Percentiles rank a stretch among this genome's conserved stretches.
Evolutionary conservation across 2,888 invertebrate species (phyloP).

Genomic region (Volucella inanis): DNA sequence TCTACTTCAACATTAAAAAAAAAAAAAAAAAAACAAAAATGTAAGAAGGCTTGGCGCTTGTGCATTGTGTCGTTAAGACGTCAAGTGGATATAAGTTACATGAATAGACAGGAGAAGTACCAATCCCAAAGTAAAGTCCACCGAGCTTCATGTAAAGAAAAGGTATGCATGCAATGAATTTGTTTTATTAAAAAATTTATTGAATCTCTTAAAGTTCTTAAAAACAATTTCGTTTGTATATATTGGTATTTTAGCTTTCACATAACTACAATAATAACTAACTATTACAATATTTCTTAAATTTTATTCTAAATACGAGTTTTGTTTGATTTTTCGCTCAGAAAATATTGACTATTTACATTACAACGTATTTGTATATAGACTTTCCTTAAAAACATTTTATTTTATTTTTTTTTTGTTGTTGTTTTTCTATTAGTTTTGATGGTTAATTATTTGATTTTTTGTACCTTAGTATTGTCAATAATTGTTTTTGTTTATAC

Average conservation of each 20-base stretch:
- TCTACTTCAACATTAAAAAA: too few species aligned
- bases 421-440: slow-evolving; percentile 51
- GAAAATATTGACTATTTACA: slow-evolving; percentile 22
- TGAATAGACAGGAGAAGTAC: too few species aligned
- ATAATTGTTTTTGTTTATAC: slow-evolving; percentile 35
- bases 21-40: too few species aligned
- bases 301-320: slow-evolving; percentile 25
- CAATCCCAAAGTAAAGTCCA: too few species aligned
- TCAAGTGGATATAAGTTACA: too few species aligned
- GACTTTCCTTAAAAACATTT: too few species aligned
- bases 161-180: background rate
- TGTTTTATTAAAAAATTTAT: slow-evolving; percentile 60
- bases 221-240: slow-evolving; percentile 52
- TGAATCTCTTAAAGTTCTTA: slow-evolving; percentile 56
- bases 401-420: slow-evolving; percentile 1
- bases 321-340: slow-evolving; percentile 34
- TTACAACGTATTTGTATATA: too few species aligned
- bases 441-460: slow-evolving; percentile 14
- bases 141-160: too few species aligned
- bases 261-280: background rate
- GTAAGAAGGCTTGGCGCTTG: too few species aligned
- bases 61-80: too few species aligned
- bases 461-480: slow-evolving; percentile 73
- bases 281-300: slow-evolving; percentile 5
- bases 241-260: slow-evolving; percentile 34